These are phyloP conservation scores for Mellilla xanthometata DNA, from an alignment of 2,888 invertebrate species.

Conservation along the genomic window DNA sequence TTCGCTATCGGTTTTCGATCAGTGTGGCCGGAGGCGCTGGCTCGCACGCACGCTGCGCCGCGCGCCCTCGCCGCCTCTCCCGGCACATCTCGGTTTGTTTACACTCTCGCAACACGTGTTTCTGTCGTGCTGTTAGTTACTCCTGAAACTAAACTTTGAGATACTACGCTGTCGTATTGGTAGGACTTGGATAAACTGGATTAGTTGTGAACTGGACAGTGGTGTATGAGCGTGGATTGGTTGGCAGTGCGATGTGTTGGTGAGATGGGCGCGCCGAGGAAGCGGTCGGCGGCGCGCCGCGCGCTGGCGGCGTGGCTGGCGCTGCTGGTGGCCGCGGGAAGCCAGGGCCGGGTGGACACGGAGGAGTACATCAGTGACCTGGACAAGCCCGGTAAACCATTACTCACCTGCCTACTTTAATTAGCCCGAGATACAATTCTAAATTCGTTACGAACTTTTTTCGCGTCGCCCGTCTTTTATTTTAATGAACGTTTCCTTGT, in stretches of 20 bases:
- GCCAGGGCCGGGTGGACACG: constrained; percentile 74
- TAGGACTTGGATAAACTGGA: neutral
- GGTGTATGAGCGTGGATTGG: too few relatives aligned
- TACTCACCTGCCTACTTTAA: constrained; percentile 30
- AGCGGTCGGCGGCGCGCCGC: constrained; percentile 27
- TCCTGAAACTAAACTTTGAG: too few relatives aligned
- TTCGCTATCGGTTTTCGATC: constrained; percentile 63
- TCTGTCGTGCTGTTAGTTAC: constrained; percentile 20
- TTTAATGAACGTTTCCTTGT: constrained; percentile 8
- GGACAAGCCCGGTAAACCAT: constrained; percentile 77
- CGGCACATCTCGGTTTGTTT: constrained; percentile 45
- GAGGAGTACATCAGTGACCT: constrained; percentile 81
- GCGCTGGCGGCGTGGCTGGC: constrained; percentile 38
- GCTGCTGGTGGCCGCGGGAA: constrained; percentile 56
- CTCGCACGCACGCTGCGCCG: constrained; percentile 53
- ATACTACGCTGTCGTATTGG: too few relatives aligned
- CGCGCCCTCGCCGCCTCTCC: constrained; percentile 20
- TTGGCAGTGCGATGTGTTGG: constrained; percentile 17
- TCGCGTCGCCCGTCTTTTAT: constrained; percentile 9
- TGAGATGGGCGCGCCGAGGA: too few relatives aligned
- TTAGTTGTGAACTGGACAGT: constrained; percentile 4
- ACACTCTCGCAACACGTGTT: constrained; percentile 48
- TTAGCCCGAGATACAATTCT: constrained; percentile 5
- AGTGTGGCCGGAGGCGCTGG: constrained; percentile 58
- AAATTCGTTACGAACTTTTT: constrained; percentile 7